Percentiles rank a stretch among this genome's conserved stretches.
phyloP scores from a whole-genome alignment of 2,797 vertebrate genomes.

The Brachyalestes nurse region DNA sequence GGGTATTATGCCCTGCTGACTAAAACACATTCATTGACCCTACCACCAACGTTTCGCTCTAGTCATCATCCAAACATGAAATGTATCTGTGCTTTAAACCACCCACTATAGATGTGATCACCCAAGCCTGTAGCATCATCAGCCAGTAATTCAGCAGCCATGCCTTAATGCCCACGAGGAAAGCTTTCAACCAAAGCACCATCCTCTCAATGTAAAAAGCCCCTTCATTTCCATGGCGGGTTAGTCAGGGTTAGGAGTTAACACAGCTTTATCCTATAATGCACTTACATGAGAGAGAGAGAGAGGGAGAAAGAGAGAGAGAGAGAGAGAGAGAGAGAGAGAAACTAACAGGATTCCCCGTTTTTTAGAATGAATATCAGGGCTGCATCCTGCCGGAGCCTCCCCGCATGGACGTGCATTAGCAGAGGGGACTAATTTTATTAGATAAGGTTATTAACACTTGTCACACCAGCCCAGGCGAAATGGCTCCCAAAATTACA shows the following conservation, averaged over 20 bases:
- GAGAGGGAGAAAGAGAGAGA: slow-evolving; percentile 1
- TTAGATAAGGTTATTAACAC: slow-evolving; percentile 40
- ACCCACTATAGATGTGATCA: not conserved
- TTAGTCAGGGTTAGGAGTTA: slow-evolving; percentile 22
- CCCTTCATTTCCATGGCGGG: slow-evolving; percentile 21
- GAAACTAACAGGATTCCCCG: slow-evolving; percentile 3
- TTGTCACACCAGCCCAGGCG: slow-evolving; percentile 5
- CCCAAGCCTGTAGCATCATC: slow-evolving; percentile 1
- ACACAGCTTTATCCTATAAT: slow-evolving; percentile 26
- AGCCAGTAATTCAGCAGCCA: not conserved
- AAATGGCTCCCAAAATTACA: slow-evolving; percentile 3
- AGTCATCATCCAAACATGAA: not conserved
- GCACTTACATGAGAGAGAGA: slow-evolving; percentile 7
- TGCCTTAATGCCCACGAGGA: slow-evolving; percentile 4
- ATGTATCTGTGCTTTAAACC: not conserved
- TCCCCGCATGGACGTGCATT: not conserved
- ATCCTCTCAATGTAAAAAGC: slow-evolving; percentile 18
- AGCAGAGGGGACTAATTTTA: slow-evolving; percentile 28
- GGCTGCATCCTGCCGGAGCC: not conserved
- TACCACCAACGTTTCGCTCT: not conserved
- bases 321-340: slow-evolving; percentile 20
- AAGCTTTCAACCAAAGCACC: slow-evolving; percentile 2
- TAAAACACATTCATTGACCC: not conserved
- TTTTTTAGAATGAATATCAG: slow-evolving; percentile 2
- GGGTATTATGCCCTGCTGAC: not conserved